phyloP scores from a whole-genome alignment of 2,113 vertebrate genomes.

The Danio rerio region DNA sequence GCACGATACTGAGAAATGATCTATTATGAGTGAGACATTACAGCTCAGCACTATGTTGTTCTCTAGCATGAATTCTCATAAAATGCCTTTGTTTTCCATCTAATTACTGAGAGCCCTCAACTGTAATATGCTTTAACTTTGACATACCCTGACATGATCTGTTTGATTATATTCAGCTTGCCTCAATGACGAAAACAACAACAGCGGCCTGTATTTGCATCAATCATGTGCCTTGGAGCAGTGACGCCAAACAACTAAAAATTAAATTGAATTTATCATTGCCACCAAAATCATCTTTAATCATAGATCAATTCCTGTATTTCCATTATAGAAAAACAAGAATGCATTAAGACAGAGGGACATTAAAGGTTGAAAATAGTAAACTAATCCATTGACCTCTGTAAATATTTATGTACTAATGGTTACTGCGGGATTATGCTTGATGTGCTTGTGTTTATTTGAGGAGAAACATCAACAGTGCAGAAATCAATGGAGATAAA shows the following conservation, averaged over 20 bases:
- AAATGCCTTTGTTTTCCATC: slow-evolving; percentile 35
- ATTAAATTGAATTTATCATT: slow-evolving; percentile 20
- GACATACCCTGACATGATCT: slow-evolving; percentile 16
- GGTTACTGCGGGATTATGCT: slow-evolving; percentile 3
- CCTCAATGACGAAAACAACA: not conserved
- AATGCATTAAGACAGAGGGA: not conserved
- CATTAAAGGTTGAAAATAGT: not conserved
- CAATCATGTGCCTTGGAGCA: not conserved
- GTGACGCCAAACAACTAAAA: slow-evolving; percentile 14
- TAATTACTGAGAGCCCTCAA: slow-evolving; percentile 36
- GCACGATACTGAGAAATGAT: too few relatives aligned
- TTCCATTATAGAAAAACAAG: not conserved
- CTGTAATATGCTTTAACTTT: slow-evolving; percentile 25
- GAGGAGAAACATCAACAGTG: slow-evolving; percentile 19
- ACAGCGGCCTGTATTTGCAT: slow-evolving; percentile 1
- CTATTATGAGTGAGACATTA: too few relatives aligned
- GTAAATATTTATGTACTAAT: slow-evolving; percentile 40
- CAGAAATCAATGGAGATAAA: slow-evolving; percentile 35
- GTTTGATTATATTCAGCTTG: slow-evolving; percentile 35
- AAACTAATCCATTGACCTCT: not conserved
- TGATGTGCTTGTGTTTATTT: slow-evolving; percentile 40
- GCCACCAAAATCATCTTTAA: not conserved
- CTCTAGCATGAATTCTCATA: not conserved
- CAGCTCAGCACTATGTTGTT: too few relatives aligned
- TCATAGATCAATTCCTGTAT: slow-evolving; percentile 3